Percentiles rank a stretch among this genome's conserved stretches.
Evolutionary conservation across 2,113 vertebrate species (phyloP).

Genomic region (Rattus norvegicus): DNA sequence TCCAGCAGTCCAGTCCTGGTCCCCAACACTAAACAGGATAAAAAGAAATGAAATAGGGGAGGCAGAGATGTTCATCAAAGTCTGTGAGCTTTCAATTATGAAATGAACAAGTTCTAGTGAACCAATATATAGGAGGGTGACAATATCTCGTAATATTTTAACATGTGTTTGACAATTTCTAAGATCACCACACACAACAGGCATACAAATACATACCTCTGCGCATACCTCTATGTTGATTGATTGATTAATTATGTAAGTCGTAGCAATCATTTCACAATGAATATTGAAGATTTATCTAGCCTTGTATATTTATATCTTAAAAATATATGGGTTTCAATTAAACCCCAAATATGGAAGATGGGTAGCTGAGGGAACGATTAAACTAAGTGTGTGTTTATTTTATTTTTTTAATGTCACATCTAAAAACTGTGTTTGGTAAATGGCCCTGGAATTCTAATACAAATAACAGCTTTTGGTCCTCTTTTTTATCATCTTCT

Average conservation of each 20-base stretch:
- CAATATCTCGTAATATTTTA: neutral
- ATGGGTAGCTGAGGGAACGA: neutral
- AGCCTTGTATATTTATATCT: neutral
- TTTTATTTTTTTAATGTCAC: neutral
- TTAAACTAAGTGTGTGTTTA: neutral
- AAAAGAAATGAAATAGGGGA: neutral
- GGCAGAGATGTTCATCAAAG: neutral
- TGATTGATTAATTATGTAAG: neutral
- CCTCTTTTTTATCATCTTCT: neutral
- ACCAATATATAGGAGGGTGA: no score
- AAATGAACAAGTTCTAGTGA: neutral
- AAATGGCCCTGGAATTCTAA: accelerated
- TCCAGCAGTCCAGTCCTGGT: no score
- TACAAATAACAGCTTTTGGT: accelerated
- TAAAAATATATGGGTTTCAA: neutral
- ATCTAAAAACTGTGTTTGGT: accelerated
- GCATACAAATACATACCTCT: neutral
- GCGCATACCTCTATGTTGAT: neutral
- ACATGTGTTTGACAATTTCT: neutral
- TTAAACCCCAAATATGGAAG: neutral
- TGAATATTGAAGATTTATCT: neutral
- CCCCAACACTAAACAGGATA: neutral
- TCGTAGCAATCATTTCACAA: neutral
- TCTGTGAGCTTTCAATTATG: no score
- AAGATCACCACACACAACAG: neutral